Evolutionary conservation across 2,797 vertebrate species (phyloP).

Genomic region (Manis javanica): DNA sequence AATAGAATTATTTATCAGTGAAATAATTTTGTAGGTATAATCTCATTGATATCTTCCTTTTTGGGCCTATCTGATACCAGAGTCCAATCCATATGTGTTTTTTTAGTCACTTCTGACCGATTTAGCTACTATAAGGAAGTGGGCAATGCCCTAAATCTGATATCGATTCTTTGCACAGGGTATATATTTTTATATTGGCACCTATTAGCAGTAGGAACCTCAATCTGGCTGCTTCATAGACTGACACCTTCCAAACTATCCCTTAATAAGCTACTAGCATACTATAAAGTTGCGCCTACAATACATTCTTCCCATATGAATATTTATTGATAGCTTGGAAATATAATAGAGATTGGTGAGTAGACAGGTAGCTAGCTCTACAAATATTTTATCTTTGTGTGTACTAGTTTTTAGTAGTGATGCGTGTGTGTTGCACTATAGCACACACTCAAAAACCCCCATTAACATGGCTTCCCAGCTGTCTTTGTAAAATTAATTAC

Average conservation of each 20-base stretch:
- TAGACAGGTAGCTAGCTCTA: background rate
- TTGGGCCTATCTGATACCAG: background rate
- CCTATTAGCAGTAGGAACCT: background rate
- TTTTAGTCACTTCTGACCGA: background rate
- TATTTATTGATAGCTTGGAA: background rate
- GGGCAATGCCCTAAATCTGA: background rate
- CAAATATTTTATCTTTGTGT: background rate
- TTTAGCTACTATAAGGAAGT: background rate
- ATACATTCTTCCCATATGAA: background rate
- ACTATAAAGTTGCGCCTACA: background rate
- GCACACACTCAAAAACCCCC: background rate
- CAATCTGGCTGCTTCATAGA: background rate
- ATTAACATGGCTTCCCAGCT: background rate
- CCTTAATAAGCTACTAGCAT: background rate
- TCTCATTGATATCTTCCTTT: constrained; percentile 26
- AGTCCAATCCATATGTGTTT: background rate
- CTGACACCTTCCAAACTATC: background rate
- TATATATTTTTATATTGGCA: background rate
- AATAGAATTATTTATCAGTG: background rate
- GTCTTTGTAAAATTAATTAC: background rate
- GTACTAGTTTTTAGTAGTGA: background rate
- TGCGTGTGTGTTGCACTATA: background rate
- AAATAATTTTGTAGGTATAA: background rate
- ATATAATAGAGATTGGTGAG: background rate
- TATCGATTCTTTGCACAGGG: background rate